phyloP scores from a whole-genome alignment of 2,797 vertebrate species.

The Luscinia luscinia region DNA sequence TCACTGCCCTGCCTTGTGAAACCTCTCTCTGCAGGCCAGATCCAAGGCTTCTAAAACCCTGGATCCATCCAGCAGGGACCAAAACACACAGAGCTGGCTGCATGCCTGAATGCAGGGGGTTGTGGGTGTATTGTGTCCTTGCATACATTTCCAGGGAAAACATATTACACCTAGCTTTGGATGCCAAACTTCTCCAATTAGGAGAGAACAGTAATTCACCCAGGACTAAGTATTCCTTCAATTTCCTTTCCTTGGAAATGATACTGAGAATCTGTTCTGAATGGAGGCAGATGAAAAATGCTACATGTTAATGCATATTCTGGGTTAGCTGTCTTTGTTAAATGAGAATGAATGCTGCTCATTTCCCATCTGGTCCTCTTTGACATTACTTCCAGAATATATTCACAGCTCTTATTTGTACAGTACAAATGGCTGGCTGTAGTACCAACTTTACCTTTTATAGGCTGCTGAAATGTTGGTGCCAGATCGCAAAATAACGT shows the following conservation, averaged over 20 bases:
- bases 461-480: conserved; percentile 58
- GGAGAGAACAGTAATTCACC: conserved; percentile 45
- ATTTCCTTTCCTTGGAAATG: conserved; percentile 59
- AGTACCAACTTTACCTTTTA: conserved; percentile 73
- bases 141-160: conserved; percentile 63
- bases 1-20: background rate
- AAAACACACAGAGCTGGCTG: conserved; percentile 21
- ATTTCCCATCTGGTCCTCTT: conserved; percentile 75
- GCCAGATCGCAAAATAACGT: conserved; percentile 59
- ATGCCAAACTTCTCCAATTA: conserved; percentile 53
- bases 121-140: conserved; percentile 52
- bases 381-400: conserved; percentile 73
- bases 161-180: conserved; percentile 28
- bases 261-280: conserved; percentile 61
- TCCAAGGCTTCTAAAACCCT: background rate
- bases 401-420: conserved; percentile 71
- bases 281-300: conserved; percentile 65
- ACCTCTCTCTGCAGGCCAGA: background rate
- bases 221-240: conserved; percentile 56
- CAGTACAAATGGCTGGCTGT: conserved; percentile 69
- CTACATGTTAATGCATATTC: conserved; percentile 65
- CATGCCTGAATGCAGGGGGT: background rate
- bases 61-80: conserved; percentile 40
- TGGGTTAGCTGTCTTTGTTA: conserved; percentile 71
- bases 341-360: conserved; percentile 72